phyloP scores from a whole-genome alignment of 2,888 invertebrate genomes.

The Pristionchus arcanus region DNA sequence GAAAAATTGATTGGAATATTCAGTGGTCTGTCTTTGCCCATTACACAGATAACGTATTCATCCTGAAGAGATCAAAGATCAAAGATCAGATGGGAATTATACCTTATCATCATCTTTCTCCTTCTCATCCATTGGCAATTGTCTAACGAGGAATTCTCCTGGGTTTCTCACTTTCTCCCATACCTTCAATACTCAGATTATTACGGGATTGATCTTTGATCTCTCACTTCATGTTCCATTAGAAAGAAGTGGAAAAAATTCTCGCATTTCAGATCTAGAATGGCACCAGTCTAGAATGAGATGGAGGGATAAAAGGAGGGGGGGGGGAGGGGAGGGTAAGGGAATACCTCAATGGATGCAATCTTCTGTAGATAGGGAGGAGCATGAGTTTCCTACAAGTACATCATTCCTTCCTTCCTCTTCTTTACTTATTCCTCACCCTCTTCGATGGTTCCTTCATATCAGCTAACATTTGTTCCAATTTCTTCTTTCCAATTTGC shows the following conservation, averaged over 20 bases:
- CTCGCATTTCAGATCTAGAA: slow-evolving; percentile 36
- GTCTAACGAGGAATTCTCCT: slow-evolving; percentile 48
- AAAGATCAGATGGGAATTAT: not conserved
- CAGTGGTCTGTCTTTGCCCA: not conserved
- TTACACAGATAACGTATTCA: slow-evolving; percentile 51
- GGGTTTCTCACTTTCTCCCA: slow-evolving; percentile 15
- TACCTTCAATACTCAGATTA: not conserved
- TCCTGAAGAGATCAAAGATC: slow-evolving; percentile 41
- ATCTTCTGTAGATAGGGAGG: slow-evolving; percentile 18
- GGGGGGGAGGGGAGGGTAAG: not conserved
- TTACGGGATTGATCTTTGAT: not conserved
- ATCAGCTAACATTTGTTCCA: not conserved
- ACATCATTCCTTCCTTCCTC: not conserved
- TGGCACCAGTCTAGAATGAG: not conserved
- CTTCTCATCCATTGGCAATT: slow-evolving; percentile 42
- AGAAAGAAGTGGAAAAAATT: slow-evolving; percentile 48
- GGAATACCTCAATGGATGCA: not conserved
- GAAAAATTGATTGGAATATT: slow-evolving; percentile 39
- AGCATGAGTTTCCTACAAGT: not conserved
- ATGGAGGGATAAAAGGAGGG: not conserved
- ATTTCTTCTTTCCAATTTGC: not conserved
- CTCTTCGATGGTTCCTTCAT: not conserved
- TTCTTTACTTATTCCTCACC: not conserved
- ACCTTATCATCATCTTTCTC: not conserved
- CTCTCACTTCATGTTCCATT: slow-evolving; percentile 26